Base-by-base conservation (phyloP, 2,888 invertebrate species). In the Cantharis rufa region DNA sequence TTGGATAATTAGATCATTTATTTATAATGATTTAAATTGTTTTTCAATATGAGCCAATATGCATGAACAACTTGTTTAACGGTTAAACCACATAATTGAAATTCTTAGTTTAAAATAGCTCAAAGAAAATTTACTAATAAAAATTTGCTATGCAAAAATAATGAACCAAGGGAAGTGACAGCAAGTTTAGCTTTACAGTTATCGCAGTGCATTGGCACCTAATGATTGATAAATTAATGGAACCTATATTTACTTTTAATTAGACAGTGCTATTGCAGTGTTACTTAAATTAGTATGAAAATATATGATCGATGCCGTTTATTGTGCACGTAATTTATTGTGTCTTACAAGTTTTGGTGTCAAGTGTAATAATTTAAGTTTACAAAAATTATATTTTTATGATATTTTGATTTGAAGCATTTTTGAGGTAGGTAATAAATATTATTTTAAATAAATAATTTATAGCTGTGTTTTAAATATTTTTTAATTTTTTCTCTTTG, bases 81-180 rank as follows among this genome's bases (percentile, higher is more conserved):
- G 64, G 64, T 66, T 21, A 66, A 24, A 66, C 64, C 64, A 24
- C 64, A 66, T 66, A 21, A 66, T 66, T 66, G 18, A 66, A 15
- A 68, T 66, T 68, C 66, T 28, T 21, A 24, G 15, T 66, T 72
- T 73, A 73, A 73, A 73, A 73, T 73, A 73, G 62, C 28, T 15
- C 73, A 73, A 73, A 68, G 62, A 62, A 32, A 48, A 69, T 62
- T 68, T 69, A 61, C 68, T 73, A 73, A 73, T 73, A 73, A 73
- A 68, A 62, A 62, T 32, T 32, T 28, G 64, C 27, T 28, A 72
- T 18, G 62, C 68, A 66, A 68, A 73, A 73, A 61, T 62, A 69
- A 63, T 48, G 48, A 72, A 18, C 48, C 21, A 73, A 68, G n/a
- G 62, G 64, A 27, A 32, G 69, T 28, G 27, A 69, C 69, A 69